phyloP scores from a whole-genome alignment of 2,113 vertebrate species.

The Narcine bancroftii region DNA sequence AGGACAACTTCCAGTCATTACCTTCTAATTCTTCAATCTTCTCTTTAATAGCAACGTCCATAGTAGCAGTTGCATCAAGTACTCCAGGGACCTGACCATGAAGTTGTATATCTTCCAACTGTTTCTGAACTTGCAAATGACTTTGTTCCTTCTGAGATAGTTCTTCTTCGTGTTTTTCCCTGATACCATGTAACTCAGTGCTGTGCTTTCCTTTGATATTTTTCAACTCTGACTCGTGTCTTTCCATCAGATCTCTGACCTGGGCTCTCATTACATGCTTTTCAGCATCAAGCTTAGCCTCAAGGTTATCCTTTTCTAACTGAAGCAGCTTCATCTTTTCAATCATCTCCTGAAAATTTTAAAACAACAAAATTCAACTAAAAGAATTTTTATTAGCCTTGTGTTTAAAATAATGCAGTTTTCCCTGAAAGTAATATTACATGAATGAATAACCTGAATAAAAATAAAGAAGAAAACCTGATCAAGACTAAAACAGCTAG shows the following conservation, averaged over 20 bases:
- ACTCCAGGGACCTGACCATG: conserved; percentile 34
- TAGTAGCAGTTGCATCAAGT: background rate
- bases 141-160: conserved; percentile 58
- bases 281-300: conserved; percentile 79
- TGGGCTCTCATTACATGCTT: conserved; percentile 84
- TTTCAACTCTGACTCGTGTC: conserved; percentile 66
- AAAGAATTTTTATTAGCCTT: background rate
- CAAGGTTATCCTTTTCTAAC: conserved; percentile 72
- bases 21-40: conserved; percentile 69
- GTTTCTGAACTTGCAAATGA: conserved; percentile 51
- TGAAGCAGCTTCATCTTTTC: conserved; percentile 62
- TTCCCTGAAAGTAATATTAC: background rate
- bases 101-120: conserved; percentile 55
- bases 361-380: background rate
- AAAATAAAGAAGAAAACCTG: background rate
- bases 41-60: conserved; percentile 46
- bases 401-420: background rate
- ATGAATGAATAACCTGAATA: background rate
- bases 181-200: conserved; percentile 44
- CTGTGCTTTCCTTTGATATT: conserved; percentile 45
- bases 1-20: conserved; percentile 41
- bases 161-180: conserved; percentile 53
- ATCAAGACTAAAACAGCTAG: background rate
- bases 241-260: conserved; percentile 75
- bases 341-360: conserved; percentile 56